Percentiles rank a stretch among this genome's conserved stretches.
phyloP scores from a whole-genome alignment of 2,888 invertebrate genomes.

The Drosophila diplacantha region DNA sequence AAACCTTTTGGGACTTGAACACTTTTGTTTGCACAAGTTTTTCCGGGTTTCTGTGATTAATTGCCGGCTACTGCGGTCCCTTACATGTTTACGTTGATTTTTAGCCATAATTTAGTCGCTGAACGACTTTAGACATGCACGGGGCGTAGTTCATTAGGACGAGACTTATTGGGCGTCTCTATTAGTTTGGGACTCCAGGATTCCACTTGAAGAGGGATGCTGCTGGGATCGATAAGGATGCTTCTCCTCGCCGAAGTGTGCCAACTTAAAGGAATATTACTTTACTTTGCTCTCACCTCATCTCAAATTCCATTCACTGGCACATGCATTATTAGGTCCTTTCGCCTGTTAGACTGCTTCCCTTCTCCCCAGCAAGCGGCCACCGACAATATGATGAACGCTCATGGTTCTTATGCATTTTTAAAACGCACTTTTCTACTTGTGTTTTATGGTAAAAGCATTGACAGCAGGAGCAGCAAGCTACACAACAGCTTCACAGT shows the following conservation, averaged over 20 bases:
- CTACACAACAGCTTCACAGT: slow-evolving; percentile 19
- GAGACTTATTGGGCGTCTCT: slow-evolving; percentile 23
- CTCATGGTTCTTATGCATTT: slow-evolving; percentile 63
- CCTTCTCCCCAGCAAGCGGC: slow-evolving; percentile 42
- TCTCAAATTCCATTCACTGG: slow-evolving; percentile 56
- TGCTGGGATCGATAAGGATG: slow-evolving; percentile 7
- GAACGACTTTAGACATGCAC: slow-evolving; percentile 55
- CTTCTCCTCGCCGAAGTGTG: background rate
- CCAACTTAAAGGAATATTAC: slow-evolving; percentile 19
- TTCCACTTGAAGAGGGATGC: background rate
- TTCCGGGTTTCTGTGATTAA: slow-evolving; percentile 61
- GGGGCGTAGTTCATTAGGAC: slow-evolving; percentile 59
- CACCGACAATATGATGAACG: slow-evolving; percentile 48
- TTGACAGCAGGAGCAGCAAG: slow-evolving; percentile 43
- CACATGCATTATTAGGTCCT: slow-evolving; percentile 39
- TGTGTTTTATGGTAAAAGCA: slow-evolving; percentile 58
- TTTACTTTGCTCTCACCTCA: slow-evolving; percentile 35
- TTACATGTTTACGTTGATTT: slow-evolving; percentile 61
- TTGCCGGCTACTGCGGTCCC: slow-evolving; percentile 52
- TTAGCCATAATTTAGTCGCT: slow-evolving; percentile 54
- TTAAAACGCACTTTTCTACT: slow-evolving; percentile 67
- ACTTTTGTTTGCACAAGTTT: slow-evolving; percentile 60
- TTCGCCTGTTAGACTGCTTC: slow-evolving; percentile 15
- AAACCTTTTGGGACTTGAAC: slow-evolving; percentile 63
- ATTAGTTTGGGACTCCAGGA: slow-evolving; percentile 4